A percentile compares a stretch with the other conserved stretches of the same genome.
Conservation (phyloP, 2,888 invertebrate species). For the Campaea margaritaria region DNA sequence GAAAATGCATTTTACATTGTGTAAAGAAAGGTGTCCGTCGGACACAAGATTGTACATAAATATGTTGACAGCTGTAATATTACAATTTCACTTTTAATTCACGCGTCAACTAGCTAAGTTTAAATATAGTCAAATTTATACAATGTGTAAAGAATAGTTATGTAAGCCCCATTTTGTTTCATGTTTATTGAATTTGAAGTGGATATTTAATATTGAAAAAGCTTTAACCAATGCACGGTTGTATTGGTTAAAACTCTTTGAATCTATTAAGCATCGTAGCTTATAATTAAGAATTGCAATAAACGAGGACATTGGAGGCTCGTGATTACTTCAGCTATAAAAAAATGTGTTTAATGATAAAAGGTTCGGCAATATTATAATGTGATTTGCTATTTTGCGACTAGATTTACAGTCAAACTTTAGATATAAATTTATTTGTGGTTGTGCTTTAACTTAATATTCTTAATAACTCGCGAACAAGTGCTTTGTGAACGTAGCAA, state of each 20-base stretch:
- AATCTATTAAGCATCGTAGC: too few relatives aligned
- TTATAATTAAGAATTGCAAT: too few relatives aligned
- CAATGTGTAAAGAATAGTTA: neutral
- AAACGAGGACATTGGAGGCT: too few relatives aligned
- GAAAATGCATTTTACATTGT: slow-evolving; percentile 41
- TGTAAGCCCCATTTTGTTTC: neutral
- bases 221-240: too few relatives aligned
- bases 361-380: neutral
- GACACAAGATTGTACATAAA: slow-evolving; percentile 31
- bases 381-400: neutral
- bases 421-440: neutral
- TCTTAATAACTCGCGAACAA: neutral
- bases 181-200: too few relatives aligned
- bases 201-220: too few relatives aligned
- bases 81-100: slow-evolving; percentile 10
- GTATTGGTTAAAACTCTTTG: neutral
- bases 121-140: neutral
- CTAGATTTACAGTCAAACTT: neutral
- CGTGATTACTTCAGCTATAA: too few relatives aligned
- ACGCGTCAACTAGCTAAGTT: too few relatives aligned
- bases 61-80: slow-evolving; percentile 26
- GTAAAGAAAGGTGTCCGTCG: slow-evolving; percentile 19
- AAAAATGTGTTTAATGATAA: too few relatives aligned
- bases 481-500: neutral
- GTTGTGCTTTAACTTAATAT: neutral